Base-by-base conservation (phyloP, 2,797 vertebrate genomes). In the Tokudaia tokunoshimensis region DNA sequence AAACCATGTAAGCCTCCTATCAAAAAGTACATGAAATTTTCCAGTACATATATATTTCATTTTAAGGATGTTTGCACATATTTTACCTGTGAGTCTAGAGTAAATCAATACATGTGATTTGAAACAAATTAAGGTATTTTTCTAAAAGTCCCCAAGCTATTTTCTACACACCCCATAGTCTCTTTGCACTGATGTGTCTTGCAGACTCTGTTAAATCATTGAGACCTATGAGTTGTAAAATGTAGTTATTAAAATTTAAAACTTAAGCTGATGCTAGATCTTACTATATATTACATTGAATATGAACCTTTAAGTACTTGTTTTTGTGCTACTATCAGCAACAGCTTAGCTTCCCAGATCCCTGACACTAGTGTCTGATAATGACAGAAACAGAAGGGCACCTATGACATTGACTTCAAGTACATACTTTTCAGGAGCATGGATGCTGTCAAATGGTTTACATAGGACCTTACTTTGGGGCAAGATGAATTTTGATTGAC, bases 21-120 rank as follows among this genome's bases (percentile, higher is more conserved):
- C 4, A 93, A 82, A 52, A 74, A 44, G 34, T 47, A 84, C 82
- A 93, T 79, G 86, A 41, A 94, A 94, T 82, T 93, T 83, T 44
- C 20, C 70, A 24, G 2, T 0, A 65, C 9, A 12, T 34, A 92
- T 57, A 83, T 76, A 15, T 50, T 78, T 86, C 57, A 70, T 82
- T 94, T 85, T 87, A 88, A 92, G 88, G 8, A 86, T 78, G 31
- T 85, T 79, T 70, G 72, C 20, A 79, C 4, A 17, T 67, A 90
- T 47, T 93, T 75, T 93, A 61, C 85, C 37, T 67, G 31, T 65
- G 61, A 76, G 7, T 52, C 80, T 34, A 78, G 74, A 63, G 61
- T 67, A 92, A 95, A 94, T 26, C 34, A 79, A 65, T 0, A 37
- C 20, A 87, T 88, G 22, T 74, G 70, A 6, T 50, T 61, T 4